Percentiles rank a stretch among this genome's conserved stretches.
phyloP scores from a whole-genome alignment of 2,797 vertebrate species.

The Denticeps clupeoides region DNA sequence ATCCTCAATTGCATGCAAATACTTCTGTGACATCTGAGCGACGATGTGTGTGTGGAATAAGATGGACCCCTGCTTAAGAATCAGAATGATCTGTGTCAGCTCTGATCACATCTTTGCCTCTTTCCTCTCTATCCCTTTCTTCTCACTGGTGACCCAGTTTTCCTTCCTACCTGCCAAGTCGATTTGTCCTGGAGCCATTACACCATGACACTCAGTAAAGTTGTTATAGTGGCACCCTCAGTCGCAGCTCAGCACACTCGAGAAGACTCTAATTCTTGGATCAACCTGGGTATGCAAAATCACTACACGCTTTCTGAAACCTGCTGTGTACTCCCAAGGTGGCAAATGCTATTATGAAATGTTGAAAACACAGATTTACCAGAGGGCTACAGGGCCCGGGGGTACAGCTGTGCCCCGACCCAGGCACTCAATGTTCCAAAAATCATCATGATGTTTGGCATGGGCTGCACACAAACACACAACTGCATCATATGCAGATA shows the following conservation, averaged over 20 bases:
- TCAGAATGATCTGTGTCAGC: background rate
- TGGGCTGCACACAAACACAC: background rate
- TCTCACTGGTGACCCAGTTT: background rate
- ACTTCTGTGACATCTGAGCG: too few species aligned
- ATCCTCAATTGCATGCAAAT: too few species aligned
- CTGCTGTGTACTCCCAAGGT: too few species aligned
- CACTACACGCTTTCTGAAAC: too few species aligned
- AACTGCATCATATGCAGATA: background rate
- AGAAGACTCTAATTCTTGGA: background rate
- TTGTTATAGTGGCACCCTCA: background rate
- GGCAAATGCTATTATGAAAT: too few species aligned
- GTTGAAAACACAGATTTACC: too few species aligned
- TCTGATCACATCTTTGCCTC: background rate
- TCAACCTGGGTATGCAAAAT: background rate
- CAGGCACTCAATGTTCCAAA: too few species aligned
- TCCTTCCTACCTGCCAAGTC: constrained; percentile 1
- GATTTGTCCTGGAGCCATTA: background rate
- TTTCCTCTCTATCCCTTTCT: background rate
- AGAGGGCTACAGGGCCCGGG: too few species aligned
- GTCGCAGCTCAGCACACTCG: background rate
- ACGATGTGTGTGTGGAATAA: too few species aligned
- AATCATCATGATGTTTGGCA: too few species aligned
- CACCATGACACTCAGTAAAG: background rate
- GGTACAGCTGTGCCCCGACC: too few species aligned
- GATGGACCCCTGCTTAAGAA: constrained; percentile 11